These are phyloP conservation scores for Eidolon helvum DNA, from an alignment of 2,113 vertebrate species.

Conservation along the genomic window DNA sequence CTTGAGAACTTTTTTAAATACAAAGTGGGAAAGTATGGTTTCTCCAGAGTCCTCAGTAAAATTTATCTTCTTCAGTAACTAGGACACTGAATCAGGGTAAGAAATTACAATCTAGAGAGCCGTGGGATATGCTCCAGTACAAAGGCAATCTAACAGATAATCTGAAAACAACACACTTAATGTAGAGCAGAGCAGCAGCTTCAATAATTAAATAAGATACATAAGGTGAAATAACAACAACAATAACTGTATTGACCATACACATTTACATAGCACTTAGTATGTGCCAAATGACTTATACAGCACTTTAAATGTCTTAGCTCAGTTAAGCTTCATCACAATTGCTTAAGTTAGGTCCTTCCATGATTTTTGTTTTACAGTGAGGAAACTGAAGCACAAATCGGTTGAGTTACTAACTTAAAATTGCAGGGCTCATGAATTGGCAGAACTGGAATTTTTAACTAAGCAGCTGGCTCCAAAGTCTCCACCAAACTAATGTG, in stretches of 20 bases:
- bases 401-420: neutral
- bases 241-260: neutral
- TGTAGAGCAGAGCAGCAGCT: neutral
- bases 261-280: neutral
- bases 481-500: neutral
- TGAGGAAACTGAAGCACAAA: neutral
- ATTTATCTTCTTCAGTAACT: neutral
- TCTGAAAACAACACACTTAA: neutral
- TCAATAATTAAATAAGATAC: neutral
- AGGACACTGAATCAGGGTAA: neutral
- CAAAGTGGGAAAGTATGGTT: neutral
- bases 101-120: neutral
- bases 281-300: neutral
- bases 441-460: neutral
- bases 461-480: neutral
- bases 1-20: conserved; percentile 5
- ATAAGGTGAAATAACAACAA: neutral
- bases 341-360: neutral
- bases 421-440: neutral
- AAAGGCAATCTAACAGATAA: neutral
- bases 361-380: neutral
- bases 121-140: neutral
- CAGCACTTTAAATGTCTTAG: neutral
- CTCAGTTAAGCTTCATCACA: neutral
- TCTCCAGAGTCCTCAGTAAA: neutral